Evolutionary conservation across 2,888 invertebrate species (phyloP).

Genomic region (Electrophaes corylata): DNA sequence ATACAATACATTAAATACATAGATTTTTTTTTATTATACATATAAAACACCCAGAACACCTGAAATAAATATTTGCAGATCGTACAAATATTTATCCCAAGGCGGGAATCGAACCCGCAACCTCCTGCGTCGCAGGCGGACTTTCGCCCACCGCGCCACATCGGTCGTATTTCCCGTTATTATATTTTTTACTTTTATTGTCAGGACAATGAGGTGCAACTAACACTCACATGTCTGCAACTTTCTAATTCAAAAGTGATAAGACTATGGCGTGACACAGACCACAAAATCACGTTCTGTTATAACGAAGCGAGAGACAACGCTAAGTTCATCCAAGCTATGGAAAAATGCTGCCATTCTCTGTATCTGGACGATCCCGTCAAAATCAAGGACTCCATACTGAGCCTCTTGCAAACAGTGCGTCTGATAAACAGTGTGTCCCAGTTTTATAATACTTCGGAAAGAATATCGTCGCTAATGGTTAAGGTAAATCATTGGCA

Average conservation of each 20-base stretch:
- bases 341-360: constrained; percentile 97
- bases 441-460: constrained; percentile 97
- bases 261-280: constrained; percentile 92
- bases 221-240: constrained; percentile 90
- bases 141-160: too few relatives aligned
- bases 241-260: constrained; percentile 91
- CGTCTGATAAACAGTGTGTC: constrained; percentile 97
- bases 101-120: too few relatives aligned
- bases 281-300: constrained; percentile 96
- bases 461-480: constrained; percentile 97
- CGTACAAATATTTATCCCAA: too few relatives aligned
- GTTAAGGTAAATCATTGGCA: constrained; percentile 88
- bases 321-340: constrained; percentile 94
- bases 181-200: constrained; percentile 21
- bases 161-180: too few relatives aligned
- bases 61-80: too few relatives aligned
- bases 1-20: too few relatives aligned
- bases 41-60: too few relatives aligned
- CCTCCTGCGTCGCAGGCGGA: too few relatives aligned
- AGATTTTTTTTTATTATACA: too few relatives aligned
- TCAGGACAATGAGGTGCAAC: constrained; percentile 89
- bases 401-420: constrained; percentile 95
- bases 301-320: constrained; percentile 98
- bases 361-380: constrained; percentile 96
- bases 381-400: constrained; percentile 94